Base-by-base conservation (phyloP, 2,113 vertebrate genomes). In the Scolopax mira region DNA sequence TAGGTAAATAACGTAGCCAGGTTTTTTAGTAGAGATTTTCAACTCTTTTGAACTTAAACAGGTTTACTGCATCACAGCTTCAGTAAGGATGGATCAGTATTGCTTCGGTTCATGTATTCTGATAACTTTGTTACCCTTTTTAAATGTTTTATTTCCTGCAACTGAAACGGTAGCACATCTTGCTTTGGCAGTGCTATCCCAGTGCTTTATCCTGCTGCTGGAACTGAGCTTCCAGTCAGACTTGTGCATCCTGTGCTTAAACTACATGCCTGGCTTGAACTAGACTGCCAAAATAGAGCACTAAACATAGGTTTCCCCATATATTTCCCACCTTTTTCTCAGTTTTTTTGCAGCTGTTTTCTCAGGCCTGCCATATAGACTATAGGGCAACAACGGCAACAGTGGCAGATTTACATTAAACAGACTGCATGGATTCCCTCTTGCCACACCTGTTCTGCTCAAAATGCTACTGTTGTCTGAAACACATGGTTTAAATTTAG, bases 1-100 rank as follows among this genome's bases (percentile, higher is more conserved):
- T 16, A 61, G 27, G 55, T 61, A 69, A 44, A 71, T 65, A 78
- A 57, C 1, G 2, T 17, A 74, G 57, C 25, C 15, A 30, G 75
- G 13, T 51, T 83, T 83, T 92, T 88, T 85, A 65, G 23, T 5
- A 75, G 49, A 65, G 44, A 21, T 75, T 79, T 94, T 79, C 48
- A 44, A 31, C 66, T 85, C 62, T 69, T 82, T 75, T 85, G 49
- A 72, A 73, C 55, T 91, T 83, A 33, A 79, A 41, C 46, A 62
- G 31, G 11, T 88, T 42, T 70, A 71, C 23, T 85, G 10, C 31
- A 49, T 88, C 64, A 42, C 33, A 65, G 27, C 28, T 89, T 80
- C 78, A 46, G 42, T 61, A 72, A 64, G 41, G 41, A 30, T 74
- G 69, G 16, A 69, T 64, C 22, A 37, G 14, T 69, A 22, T 54